These are phyloP conservation scores for Anniella stebbinsi DNA, from an alignment of 2,797 vertebrate species.

Conservation along the genomic window DNA sequence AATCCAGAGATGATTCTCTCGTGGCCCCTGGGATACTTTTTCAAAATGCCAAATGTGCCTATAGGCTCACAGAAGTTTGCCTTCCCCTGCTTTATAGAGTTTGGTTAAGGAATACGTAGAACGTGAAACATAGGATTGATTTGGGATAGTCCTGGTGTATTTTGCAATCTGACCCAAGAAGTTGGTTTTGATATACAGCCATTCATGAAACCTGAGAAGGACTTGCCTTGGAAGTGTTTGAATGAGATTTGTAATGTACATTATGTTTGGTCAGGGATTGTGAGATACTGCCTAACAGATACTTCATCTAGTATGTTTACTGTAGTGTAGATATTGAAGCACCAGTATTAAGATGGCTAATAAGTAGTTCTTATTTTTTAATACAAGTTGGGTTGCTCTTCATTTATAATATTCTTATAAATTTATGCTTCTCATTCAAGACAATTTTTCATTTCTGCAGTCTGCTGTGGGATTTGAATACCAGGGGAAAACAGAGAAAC, in stretches of 20 bases:
- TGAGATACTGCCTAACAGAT: neutral
- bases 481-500: slow-evolving; percentile 95
- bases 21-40: too few species aligned
- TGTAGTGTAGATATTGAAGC: neutral
- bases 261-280: neutral
- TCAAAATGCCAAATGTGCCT: too few species aligned
- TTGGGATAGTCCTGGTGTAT: neutral
- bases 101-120: neutral
- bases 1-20: too few species aligned
- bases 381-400: neutral
- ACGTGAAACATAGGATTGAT: neutral
- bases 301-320: neutral
- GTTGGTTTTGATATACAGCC: neutral
- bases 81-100: neutral
- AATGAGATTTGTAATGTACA: neutral
- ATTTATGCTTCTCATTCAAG: neutral
- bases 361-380: neutral
- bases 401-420: neutral
- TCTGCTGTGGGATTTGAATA: slow-evolving; percentile 97
- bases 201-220: neutral
- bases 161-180: neutral
- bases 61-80: too few species aligned
- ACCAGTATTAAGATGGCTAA: neutral
- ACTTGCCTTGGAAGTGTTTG: neutral
- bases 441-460: slow-evolving; percentile 77